Evolutionary conservation across 1,140 invertebrate species (phyloP), one percentile per base, ranked within the genome.

Genomic region (Drosophila asahinai): DNA sequence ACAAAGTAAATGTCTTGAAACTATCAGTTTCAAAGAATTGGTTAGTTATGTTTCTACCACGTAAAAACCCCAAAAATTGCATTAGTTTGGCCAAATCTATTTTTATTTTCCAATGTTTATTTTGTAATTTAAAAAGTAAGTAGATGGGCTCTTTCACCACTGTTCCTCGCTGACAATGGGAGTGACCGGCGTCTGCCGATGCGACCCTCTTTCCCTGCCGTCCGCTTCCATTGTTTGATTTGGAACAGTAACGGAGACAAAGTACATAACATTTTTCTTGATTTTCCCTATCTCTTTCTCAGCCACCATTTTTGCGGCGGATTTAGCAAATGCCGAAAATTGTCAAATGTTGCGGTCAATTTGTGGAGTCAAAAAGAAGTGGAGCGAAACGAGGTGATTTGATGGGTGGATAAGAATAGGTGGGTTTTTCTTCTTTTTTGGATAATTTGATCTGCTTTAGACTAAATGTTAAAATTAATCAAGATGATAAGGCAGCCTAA

Each of bases 201-300:
- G 33, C 25, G 57, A 36, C 60, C 62, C 63, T 67, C 65, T 67
- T 58, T 30, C 36, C 36, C 25, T 12, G 52, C 22, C 17, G 9
- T 33, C 19, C 57, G 36, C 27, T 42, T 14, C 54, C 70, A 73
- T 84, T 84, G 84, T 87, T 87, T 87, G 78, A 81, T 68, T 78
- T 77, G 81, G 38, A 77, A 67, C 76, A 64, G 83, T 79, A 84
- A 89, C 74, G 49, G 86, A 87, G 84, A 87, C 78, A 87, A 87
- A 87, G 84, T 81, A 87, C 84, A 87, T 77, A 89, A 76, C 84
- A 87, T 87, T 87, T 89, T 60, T 90, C 81, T 89, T 86, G 84
- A 87, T 83, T 86, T 83, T 54, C 49, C 54, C 54, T 67, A 59
- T 77, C 73, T 70, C 45, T 42, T 27, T 36, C 17, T 25, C 22